Evolutionary conservation across 2,888 invertebrate genomes (phyloP), one percentile per base, ranked within the genome.

Genomic region (Thymelicus acteon): DNA sequence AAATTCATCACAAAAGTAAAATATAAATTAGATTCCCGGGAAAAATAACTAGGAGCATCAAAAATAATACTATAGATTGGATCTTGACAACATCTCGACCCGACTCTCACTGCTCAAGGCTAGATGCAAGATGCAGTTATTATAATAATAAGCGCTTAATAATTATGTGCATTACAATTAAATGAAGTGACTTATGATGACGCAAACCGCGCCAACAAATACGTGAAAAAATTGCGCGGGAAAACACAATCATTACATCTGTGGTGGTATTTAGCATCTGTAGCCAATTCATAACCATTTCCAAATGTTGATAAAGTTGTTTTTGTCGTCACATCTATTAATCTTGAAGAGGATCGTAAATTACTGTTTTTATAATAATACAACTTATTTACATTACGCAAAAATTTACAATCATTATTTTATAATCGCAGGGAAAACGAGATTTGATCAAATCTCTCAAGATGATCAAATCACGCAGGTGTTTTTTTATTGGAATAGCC

Each of bases 41-140:
- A 7, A 8, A 40, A 40, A 2, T 44, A 44, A 44, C 44, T 12
- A 4, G 44, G 2, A 44, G 10, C 2, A 19, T 19, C 0, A 19
- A 4, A 8, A 40, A 40, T 4, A 10, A 52, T 19, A 15, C 19
- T 12, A 66, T 24, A 58, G 47, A 57, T 24, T 12, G 47, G 31
- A 66, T 66, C 31, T 66, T 66, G 57, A 47, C 44, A n/a, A 15
- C 65, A 65, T 65, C 65, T 54, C 24, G 47, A 24, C 57, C 19
- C 44, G 24, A 57, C 65, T 65, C 40, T 65, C 65, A 65, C 65
- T 44, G n/a, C 44, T 57, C 65, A 65, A 65, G 65, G 65, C 47
- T 65, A 24, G 49, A 24, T 7, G 65, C 57, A 57, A 39, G 57
- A 44, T 31, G 7, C 12, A 57, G 57, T 57, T 31, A 57, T 24